Conservation (phyloP, 2,888 invertebrate genomes). For the Megamerina dolium region DNA sequence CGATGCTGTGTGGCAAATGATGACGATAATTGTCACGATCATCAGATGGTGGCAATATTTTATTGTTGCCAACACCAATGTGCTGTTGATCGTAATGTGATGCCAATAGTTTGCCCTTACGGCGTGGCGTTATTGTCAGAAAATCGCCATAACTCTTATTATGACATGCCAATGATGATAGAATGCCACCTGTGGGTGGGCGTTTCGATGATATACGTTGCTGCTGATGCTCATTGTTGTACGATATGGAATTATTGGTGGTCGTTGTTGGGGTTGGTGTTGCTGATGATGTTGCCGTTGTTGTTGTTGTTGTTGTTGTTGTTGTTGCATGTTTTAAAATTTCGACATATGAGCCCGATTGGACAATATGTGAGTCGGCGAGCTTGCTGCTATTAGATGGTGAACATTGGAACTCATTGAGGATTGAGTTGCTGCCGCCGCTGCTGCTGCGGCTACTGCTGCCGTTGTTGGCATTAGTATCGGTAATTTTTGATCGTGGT, state of each 20-base stretch:
- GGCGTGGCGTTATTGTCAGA: constrained; percentile 39
- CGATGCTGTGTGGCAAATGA: constrained; percentile 36
- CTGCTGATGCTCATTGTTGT: constrained; percentile 10
- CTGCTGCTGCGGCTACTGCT: too few relatives aligned
- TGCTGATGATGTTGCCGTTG: constrained; percentile 13
- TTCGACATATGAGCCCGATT: constrained; percentile 44
- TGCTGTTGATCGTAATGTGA: constrained; percentile 16
- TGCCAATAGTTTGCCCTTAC: constrained; percentile 30
- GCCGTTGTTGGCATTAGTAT: constrained; percentile 35
- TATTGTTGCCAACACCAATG: constrained; percentile 3
- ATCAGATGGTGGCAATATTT: constrained; percentile 10
- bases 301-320: constrained; percentile 5
- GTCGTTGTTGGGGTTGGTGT: neutral
- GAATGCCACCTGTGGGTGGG: too few relatives aligned
- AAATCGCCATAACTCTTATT: constrained; percentile 44
- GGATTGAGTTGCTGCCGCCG: constrained; percentile 25
- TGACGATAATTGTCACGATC: constrained; percentile 27
- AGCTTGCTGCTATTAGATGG: constrained; percentile 20
- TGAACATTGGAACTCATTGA: constrained; percentile 30
- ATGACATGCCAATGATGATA: constrained; percentile 26
- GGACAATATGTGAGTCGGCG: constrained; percentile 36
- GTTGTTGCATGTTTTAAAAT: constrained; percentile 33
- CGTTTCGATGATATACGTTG: constrained; percentile 2
- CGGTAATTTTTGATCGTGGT: constrained; percentile 34
- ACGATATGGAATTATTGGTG: constrained; percentile 5